These are phyloP conservation scores for Nudaria mundana DNA, from an alignment of 2,888 invertebrate species.

Conservation along the genomic window DNA sequence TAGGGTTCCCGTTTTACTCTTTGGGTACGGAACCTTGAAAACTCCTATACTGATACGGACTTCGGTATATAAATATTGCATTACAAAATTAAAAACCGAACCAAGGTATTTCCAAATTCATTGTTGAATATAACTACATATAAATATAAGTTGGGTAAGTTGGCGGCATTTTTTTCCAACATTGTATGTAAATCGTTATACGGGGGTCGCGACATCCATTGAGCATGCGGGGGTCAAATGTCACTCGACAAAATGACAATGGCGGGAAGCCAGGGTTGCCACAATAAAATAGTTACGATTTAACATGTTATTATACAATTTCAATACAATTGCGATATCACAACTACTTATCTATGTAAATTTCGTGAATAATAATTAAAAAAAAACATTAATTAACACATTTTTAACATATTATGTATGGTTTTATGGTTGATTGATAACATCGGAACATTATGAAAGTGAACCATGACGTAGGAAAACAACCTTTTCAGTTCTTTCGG, in stretches of 20 bases:
- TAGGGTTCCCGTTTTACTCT: too few relatives aligned
- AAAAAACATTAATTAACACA: too few relatives aligned
- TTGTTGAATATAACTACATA: constrained; percentile 32
- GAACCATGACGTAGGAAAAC: too few relatives aligned
- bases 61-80: neutral
- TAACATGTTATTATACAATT: neutral
- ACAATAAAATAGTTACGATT: neutral
- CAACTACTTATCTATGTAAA: too few relatives aligned
- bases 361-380: too few relatives aligned
- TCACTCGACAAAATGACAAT: constrained; percentile 41
- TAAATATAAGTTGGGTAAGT: constrained; percentile 16
- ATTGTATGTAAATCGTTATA: constrained; percentile 69
- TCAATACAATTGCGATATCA: too few relatives aligned
- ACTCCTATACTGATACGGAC: too few relatives aligned
- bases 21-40: too few relatives aligned
- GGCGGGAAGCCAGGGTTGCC: constrained; percentile 29
- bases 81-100: constrained; percentile 1
- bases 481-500: too few relatives aligned
- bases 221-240: constrained; percentile 72
- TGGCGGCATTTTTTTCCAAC: constrained; percentile 42
- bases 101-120: constrained; percentile 12
- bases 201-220: constrained; percentile 68
- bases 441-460: too few relatives aligned
- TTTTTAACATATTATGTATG: too few relatives aligned
- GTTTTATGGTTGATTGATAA: too few relatives aligned